These are phyloP conservation scores for Pollenia griseotomentosa DNA, from an alignment of 2,888 invertebrate species.

Conservation along the genomic window DNA sequence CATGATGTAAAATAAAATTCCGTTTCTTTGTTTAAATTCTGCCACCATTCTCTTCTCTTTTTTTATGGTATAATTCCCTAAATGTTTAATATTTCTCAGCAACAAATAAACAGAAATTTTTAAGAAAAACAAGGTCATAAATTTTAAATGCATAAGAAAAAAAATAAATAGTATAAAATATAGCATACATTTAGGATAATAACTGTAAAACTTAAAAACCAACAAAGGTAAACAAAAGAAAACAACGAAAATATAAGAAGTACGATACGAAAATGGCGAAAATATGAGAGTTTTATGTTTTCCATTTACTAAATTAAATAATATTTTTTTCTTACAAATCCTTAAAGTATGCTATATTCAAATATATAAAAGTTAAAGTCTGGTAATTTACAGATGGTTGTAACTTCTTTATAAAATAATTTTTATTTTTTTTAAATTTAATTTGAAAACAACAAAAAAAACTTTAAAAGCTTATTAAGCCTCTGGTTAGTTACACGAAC, in stretches of 20 bases:
- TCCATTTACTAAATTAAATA: too few species aligned
- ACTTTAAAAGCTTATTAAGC: background rate
- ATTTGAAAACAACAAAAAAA: background rate
- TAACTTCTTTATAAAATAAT: too few species aligned
- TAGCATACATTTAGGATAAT: constrained; percentile 20
- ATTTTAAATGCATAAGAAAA: background rate
- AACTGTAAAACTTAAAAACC: background rate
- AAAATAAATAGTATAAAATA: background rate
- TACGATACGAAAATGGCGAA: background rate
- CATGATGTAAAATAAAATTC: constrained; percentile 1
- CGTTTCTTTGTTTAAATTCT: background rate
- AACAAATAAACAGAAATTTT: background rate
- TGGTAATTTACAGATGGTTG: too few species aligned
- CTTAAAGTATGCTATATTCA: too few species aligned
- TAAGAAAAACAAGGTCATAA: constrained; percentile 16
- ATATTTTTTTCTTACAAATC: too few species aligned
- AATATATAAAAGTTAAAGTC: too few species aligned
- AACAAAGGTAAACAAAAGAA: background rate
- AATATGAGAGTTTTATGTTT: background rate
- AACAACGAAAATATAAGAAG: background rate
- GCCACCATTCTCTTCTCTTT: background rate
- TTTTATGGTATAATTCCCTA: background rate
- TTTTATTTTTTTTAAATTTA: background rate
- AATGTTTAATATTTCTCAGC: constrained; percentile 1
- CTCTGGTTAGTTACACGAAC: background rate